Percentiles rank a stretch among this genome's conserved stretches.
Evolutionary conservation across 2,797 vertebrate species (phyloP).

Genomic region (Pseudomugil gertrudae): DNA sequence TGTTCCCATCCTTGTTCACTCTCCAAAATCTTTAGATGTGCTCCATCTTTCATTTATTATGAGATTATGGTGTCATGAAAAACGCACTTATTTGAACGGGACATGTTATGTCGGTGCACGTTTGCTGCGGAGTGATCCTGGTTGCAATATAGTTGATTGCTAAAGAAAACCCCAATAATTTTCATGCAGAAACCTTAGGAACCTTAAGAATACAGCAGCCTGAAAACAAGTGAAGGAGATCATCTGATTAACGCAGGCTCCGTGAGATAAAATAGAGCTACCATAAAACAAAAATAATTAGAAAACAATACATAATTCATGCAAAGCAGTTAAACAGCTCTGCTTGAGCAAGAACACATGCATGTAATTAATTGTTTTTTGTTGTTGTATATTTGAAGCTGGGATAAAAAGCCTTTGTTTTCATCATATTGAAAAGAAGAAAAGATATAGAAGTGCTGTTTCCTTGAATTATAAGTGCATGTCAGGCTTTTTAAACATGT

Average conservation of each 20-base stretch:
- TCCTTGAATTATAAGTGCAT: background rate
- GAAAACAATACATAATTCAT: conserved; percentile 36
- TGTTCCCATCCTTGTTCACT: conserved; percentile 25
- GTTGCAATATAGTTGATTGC: too few species aligned
- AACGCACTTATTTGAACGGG: background rate
- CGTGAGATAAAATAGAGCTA: background rate
- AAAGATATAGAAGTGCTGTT: background rate
- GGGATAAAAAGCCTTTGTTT: conserved; percentile 14
- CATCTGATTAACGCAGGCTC: conserved; percentile 4
- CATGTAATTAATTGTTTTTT: conserved; percentile 9
- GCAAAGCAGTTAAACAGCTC: conserved; percentile 26
- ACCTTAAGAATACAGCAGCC: too few species aligned
- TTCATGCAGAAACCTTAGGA: background rate
- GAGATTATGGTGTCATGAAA: conserved; percentile 23
- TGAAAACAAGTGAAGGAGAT: too few species aligned
- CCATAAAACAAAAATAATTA: background rate
- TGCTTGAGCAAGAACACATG: conserved; percentile 20
- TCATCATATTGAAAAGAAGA: conserved; percentile 12
- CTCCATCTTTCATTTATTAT: conserved; percentile 24
- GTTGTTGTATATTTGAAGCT: background rate
- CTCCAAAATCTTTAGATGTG: conserved; percentile 19
- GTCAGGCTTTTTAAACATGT: too few species aligned
- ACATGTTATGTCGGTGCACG: background rate
- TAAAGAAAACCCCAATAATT: background rate
- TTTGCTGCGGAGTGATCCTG: conserved; percentile 4